Evolutionary conservation across 2,113 vertebrate genomes (phyloP), one percentile per base, ranked within the genome.

Genomic region (Dipodomys ordii): DNA sequence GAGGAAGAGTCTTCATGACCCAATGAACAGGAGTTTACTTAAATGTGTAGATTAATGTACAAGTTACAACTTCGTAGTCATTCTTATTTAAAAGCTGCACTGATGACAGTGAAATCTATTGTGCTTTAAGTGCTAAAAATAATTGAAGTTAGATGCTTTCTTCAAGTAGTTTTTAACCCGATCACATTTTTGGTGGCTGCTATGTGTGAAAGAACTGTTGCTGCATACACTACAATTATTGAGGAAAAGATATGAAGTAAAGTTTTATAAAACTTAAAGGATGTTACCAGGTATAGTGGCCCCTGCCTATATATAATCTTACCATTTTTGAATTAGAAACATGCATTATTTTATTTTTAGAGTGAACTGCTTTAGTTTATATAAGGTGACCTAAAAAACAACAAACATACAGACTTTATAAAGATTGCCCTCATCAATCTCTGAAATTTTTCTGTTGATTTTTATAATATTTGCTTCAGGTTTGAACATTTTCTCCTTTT

Each of bases 61-160:
- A 90, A 71, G 32, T 76, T 82, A 16, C 18, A 87, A 88, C 39
- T 73, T 94, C 95, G 94, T 57, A 87, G 91, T 89, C 90, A 46
- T 80, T 74, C 2, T 32, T 85, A 32, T 83, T 94, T 92, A 60
- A 92, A 92, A 90, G 90, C 32, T 81, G 27, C 27, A 20, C 60
- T 69, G 78, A 91, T 86, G 72, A 83, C 16, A 93, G 15, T 94
- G 88, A 78, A 91, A 93, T 86, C n/a, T 23, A 86, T 53, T 94
- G 19, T 88, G 49, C 64, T 92, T 78, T 71, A 93, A 60, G 53
- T 92, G 65, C 49, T 65, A 92, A 90, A 83, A 72, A 2, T 93
- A 90, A 87, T 77, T 83, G 76, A 81, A 11, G 64, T 35, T 65
- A 87, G 44, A 92, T 92, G 77, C 30, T 80, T 94, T 97, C 94